Percentiles rank a stretch among this genome's conserved stretches.
Conservation (phyloP, 2,888 invertebrate species). For the Dasypogon diadema region DNA sequence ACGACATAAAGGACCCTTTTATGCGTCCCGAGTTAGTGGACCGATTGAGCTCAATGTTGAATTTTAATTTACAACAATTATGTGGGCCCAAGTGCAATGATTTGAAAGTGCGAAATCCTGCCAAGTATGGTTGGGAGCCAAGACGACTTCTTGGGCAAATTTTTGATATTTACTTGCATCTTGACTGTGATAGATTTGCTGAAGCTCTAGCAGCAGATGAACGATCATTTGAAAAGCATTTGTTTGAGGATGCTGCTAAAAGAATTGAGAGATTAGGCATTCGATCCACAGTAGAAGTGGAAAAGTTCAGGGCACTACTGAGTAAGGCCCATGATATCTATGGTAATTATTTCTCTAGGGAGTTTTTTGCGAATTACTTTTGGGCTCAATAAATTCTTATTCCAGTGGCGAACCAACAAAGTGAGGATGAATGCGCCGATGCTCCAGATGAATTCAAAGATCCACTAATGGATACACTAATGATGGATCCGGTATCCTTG, state of each 20-base stretch:
- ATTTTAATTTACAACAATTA: conserved; percentile 96
- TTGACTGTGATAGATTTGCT: conserved; percentile 92
- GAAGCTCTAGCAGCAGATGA: conserved; percentile 96
- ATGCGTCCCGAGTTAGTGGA: conserved; percentile 93
- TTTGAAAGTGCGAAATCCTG: conserved; percentile 91
- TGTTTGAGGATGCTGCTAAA: conserved; percentile 91
- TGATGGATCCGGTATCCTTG: conserved; percentile 94
- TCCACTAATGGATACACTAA: conserved; percentile 96
- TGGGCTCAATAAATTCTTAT: too few species aligned
- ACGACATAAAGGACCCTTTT: conserved; percentile 95
- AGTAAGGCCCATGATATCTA: conserved; percentile 83
- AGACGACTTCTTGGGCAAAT: conserved; percentile 89
- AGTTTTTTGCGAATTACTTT: too few species aligned
- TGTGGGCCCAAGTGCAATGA: conserved; percentile 97
- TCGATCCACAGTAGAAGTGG: conserved; percentile 86
- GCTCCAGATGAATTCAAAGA: conserved; percentile 97
- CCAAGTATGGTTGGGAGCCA: conserved; percentile 98
- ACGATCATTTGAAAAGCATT: conserved; percentile 92
- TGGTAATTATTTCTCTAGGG: too few species aligned
- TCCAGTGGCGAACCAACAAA: conserved; percentile 81
- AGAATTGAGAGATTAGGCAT: conserved; percentile 86
- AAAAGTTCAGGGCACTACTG: conserved; percentile 84
- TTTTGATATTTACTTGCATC: conserved; percentile 96
- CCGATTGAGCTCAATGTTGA: conserved; percentile 96
- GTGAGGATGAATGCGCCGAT: conserved; percentile 93